Evolutionary conservation across 2,888 invertebrate species (phyloP), one percentile per base, ranked within the genome.

Genomic region (Volucella inanis): DNA sequence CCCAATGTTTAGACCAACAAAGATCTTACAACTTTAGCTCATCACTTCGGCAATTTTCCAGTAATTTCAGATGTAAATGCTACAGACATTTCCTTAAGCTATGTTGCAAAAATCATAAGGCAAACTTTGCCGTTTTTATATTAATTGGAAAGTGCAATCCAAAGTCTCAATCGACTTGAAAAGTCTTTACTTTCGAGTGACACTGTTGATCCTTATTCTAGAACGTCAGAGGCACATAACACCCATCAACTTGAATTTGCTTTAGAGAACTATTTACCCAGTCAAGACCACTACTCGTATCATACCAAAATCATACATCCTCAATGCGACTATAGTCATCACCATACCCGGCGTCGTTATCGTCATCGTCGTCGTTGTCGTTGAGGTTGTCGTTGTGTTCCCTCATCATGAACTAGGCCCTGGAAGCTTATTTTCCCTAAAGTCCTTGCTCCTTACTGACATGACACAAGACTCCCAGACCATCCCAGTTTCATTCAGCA

Each of bases 211-310:
- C 55, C 9, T 8, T 22, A 18, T 70, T n/a, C 45, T 18, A 18
- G 41, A n/a, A 59, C 15, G 12, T 14, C 18, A 55, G 38, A 57
- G 54, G 54, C 9, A 22, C 39, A 55, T 12, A 70, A 45, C 62
- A 49, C 54, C 64, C 77, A 39, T 70, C 77, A 78, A 64, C 55
- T 70, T 70, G 57, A 70, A 78, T 78, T 78, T 55, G 64, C 64
- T 71, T 64, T 70, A 31, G 8, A 64, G 50, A 64, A 70, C 70
- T 78, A 71, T 71, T 70, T 76, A 67, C 76, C 52, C 57, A 67
- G 76, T 67, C 76, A 67, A 76, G 55, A 71, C 49, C 70, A 52
- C 67, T 50, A 22, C 18, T 22, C 18, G 18, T 22, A 68, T 38
- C 47, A 47, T 52, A 47, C 22, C 12, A 49, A 31, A 54, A 62